Evolutionary conservation across 2,888 invertebrate species (phyloP).

Genomic region (Drosophila nigritarsus): DNA sequence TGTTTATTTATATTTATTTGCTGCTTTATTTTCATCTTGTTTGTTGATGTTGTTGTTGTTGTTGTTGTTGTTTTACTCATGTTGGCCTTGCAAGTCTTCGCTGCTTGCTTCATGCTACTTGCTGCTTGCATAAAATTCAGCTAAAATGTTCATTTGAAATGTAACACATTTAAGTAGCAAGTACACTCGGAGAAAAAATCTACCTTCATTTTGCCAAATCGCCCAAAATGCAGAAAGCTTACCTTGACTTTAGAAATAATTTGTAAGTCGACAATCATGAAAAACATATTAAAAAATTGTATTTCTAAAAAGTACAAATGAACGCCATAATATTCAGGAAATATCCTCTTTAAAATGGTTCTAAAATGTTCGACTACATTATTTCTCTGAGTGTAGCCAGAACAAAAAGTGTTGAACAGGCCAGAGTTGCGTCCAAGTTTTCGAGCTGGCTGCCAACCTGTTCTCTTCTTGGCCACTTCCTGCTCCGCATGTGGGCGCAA

Average conservation of each 20-base stretch:
- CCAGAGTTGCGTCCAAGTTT: constrained; percentile 8
- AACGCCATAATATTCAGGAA: background rate
- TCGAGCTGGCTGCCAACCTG: constrained; percentile 33
- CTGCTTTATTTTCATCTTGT: background rate
- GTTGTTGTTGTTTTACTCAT: constrained; percentile 12
- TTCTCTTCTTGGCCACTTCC: constrained; percentile 63
- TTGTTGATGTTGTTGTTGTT: constrained; percentile 3
- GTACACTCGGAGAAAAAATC: background rate
- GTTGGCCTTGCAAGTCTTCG: constrained; percentile 45
- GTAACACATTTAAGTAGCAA: constrained; percentile 51
- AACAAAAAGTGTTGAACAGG: constrained; percentile 30
- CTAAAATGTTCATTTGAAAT: constrained; percentile 33
- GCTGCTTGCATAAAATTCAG: constrained; percentile 29
- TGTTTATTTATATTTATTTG: background rate
- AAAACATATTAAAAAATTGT: background rate
- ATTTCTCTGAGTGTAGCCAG: background rate
- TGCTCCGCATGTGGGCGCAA: constrained; percentile 69
- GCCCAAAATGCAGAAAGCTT: background rate
- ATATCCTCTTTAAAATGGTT: background rate
- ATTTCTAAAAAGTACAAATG: background rate
- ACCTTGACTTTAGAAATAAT: background rate
- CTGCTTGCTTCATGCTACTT: constrained; percentile 35
- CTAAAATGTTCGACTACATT: background rate
- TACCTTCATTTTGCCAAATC: background rate
- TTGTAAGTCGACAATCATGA: background rate